Evolutionary conservation across 2,113 vertebrate genomes (phyloP), one percentile per base, ranked within the genome.

Genomic region (Cromileptes altivelis): DNA sequence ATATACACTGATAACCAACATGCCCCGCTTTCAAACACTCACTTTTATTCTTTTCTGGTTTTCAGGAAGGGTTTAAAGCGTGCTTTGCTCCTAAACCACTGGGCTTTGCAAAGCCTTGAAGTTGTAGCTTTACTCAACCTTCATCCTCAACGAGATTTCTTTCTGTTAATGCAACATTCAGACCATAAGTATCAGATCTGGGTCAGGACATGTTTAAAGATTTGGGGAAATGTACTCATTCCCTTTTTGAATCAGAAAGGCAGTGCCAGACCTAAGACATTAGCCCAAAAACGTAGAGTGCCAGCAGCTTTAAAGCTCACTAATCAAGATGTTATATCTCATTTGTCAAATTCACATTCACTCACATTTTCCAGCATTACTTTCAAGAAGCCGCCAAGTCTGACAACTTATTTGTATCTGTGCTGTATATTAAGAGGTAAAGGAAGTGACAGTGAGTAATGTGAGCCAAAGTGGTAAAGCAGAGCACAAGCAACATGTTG

Each of bases 101-200:
- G 6, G 42, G 52, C 19, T 81, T 62, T 68, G 30, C 67, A 40
- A 69, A 73, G 47, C n/a, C n/a, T 52, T 75, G 42, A 30, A 74
- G 56, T 60, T 56, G 2, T 47, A 37, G 19, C 30, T 86, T 60
- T 17, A 30, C 12, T 49, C 40, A 64, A 64, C 21, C 42, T 62
- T 63, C 61, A 27, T 19, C 55, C 37, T 45, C 53, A 72, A 6
- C 23, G 23, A 37, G 49, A 21, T 69, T 8, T 53, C 1, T 47
- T 23, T 65, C 14, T 52, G 65, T 18, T 33, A 21, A 69, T 30
- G 15, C 25, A 30, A 60, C 14, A 60, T 30, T 30, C 2, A 19
- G 50, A 53, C 15, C 15, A 18, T 23, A 30, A 5, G 21, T 64
- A 45, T 68, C 65, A 50, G n/a, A 55, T 40, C 25, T 69, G 19